Percentiles rank a stretch among this genome's conserved stretches.
Conservation (phyloP, 2,797 vertebrate species). For the Esox masquinongy region DNA sequence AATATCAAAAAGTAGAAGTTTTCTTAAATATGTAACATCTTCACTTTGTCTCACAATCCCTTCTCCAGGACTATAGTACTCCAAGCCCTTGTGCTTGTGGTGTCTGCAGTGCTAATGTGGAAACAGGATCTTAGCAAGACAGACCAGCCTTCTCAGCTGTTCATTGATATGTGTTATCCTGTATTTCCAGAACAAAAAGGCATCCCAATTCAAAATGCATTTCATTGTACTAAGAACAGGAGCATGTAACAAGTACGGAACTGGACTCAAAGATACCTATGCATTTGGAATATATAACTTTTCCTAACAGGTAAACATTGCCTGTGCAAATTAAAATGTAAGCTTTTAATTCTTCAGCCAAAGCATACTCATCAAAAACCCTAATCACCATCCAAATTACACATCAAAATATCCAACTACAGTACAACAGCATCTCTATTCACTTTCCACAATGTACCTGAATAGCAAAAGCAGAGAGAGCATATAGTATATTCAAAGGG, state of each 20-base stretch:
- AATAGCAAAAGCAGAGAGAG: slow-evolving; percentile 53
- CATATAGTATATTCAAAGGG: slow-evolving; percentile 58
- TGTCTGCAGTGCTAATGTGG: slow-evolving; percentile 50
- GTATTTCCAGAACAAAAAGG: slow-evolving; percentile 39
- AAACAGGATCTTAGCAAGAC: slow-evolving; percentile 35
- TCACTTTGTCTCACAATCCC: slow-evolving; percentile 2
- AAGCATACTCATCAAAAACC: slow-evolving; percentile 34
- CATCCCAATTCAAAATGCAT: slow-evolving; percentile 35
- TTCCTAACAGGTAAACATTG: slow-evolving; percentile 44
- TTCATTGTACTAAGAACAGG: slow-evolving; percentile 38
- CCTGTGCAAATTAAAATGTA: slow-evolving; percentile 62
- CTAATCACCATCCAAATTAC: slow-evolving; percentile 40
- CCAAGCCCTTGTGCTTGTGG: slow-evolving; percentile 49
- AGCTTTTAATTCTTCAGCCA: slow-evolving; percentile 45
- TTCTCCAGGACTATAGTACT: slow-evolving; percentile 45
- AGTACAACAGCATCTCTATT: slow-evolving; percentile 45
- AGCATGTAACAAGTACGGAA: slow-evolving; percentile 37
- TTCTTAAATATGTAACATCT: slow-evolving; percentile 22
- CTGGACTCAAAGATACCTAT: slow-evolving; percentile 49
- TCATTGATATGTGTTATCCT: slow-evolving; percentile 48
- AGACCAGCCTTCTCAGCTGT: slow-evolving; percentile 34
- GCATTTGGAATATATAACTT: slow-evolving; percentile 37
- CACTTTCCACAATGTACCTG: slow-evolving; percentile 28
- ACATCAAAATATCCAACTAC: slow-evolving; percentile 52
- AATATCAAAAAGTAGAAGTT: neutral